Base-by-base conservation (phyloP, 2,113 vertebrate species). In the Mesitornis unicolor region DNA sequence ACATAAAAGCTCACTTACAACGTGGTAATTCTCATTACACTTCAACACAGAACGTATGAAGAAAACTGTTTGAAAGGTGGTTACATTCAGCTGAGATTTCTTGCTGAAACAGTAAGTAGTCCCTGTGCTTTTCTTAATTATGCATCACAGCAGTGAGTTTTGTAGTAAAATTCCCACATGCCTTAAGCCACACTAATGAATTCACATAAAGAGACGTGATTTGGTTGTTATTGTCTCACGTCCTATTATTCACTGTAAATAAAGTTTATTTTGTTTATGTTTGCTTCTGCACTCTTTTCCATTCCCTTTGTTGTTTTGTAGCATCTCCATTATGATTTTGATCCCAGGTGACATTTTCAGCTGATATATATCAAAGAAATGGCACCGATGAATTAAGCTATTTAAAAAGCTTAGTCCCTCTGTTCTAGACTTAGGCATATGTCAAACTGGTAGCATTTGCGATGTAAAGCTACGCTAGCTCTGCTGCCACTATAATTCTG, bases 361-460 rank as follows among this genome's bases (percentile, higher is more conserved):
- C 14, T 87, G 80, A 42, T 78, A 40, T 28, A 56, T 42, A 90
- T 80, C 59, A 91, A 73, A 85, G 67, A 73, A 87, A 83, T 40
- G 57, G 48, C 59, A 70, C 29, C 63, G 50, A 45, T 38, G 74
- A 82, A 73, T 93, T 53, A 87, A 80, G 50, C 36, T 74, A 18
- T 95, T 94, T 90, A 93, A 88, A n/a, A 82, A 91, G 71, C 54
- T 73, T 57, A 69, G n/a, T 70, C 18, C 45, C 67, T 73, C 60
- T 59, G 25, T 76, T 85, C 76, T 42, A 77, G 71, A 40, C 6
- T 68, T 53, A 51, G 65, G 45, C 36, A 14, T 64, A 73, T 57
- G 67, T 73, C 68, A 90, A 0, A 69, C 74, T 69, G 73, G 71
- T 48, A 19, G 43, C 24, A 31, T 73, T 89, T 65, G 67, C 63